Base-by-base conservation (phyloP, 2,113 vertebrate species). In the Euleptes europaea region DNA sequence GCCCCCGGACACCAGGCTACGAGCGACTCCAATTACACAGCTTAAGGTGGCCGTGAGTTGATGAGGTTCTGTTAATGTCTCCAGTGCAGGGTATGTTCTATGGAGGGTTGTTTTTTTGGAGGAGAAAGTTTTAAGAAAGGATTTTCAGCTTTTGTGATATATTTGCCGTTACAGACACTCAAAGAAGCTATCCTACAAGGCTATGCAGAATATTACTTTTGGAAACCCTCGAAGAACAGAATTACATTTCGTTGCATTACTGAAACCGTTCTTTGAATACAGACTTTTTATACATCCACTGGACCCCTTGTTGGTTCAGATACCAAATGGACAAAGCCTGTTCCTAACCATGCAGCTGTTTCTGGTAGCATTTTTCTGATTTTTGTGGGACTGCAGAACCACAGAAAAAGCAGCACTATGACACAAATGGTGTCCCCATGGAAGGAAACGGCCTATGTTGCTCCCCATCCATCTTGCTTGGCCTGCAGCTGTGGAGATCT, bases 21-120 rank as follows among this genome's bases (percentile, higher is more conserved):
- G 97, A 72, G 99, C 98, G 85, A 99, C 98, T 72, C 98, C 98
- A 77, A 99, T 99, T 91, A 99, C 98, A 95, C 99, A 99, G 94
- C 98, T 99, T 90, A 99, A 95, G 9, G 98, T 99, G 81, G 99
- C 99, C 33, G 98, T 99, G 89, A 99, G 97, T 96, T 99, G 99
- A 88, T 99, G 99, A 83, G 99, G 99, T 95, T 99, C 99, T 42
- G 98, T 99, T 90, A 99, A 94, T 1, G 99, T 99, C 95, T 99
- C 98, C 92, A 99, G 95, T 47, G 99, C 99, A 88, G 98, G 98
- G 88, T 99, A 99, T 0, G 98, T 99, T 95, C 98, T 99, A 73
- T 10, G 54, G 73, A 66, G 33, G 33, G 42, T 86, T 47, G 60
- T 1, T 26, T 3, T 21, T 26, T 42, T 38, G 51, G 28, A 26